Conservation (phyloP, 2,797 vertebrate genomes). For the Chelidonichthys spinosus region DNA sequence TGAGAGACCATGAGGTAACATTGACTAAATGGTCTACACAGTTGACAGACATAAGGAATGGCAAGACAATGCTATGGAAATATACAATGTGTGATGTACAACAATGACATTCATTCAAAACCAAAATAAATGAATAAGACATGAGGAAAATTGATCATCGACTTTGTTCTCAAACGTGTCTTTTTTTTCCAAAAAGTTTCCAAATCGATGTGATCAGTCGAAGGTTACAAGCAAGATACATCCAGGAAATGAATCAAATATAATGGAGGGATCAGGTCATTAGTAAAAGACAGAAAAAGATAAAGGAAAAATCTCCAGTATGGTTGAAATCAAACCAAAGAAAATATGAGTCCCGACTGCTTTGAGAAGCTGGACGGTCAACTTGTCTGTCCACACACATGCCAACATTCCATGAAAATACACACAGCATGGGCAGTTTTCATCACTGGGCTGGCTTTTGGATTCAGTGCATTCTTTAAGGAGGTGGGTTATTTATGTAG, state of each 20-base stretch:
- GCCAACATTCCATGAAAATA: constrained; percentile 73
- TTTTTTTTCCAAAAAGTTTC: constrained; percentile 45
- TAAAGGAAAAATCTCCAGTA: constrained; percentile 64
- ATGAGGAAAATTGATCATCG: constrained; percentile 50
- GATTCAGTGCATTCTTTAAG: constrained; percentile 78
- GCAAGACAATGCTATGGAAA: constrained; percentile 66
- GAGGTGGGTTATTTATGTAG: constrained; percentile 65
- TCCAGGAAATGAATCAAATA: constrained; percentile 75
- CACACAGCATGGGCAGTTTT: constrained; percentile 76
- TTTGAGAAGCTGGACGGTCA: constrained; percentile 69
- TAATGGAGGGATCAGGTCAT: constrained; percentile 70
- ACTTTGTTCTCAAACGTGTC: constrained; percentile 75
- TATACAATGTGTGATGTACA: constrained; percentile 73
- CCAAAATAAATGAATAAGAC: constrained; percentile 43
- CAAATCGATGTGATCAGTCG: constrained; percentile 68
- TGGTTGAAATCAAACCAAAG: constrained; percentile 75
- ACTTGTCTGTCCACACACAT: constrained; percentile 71
- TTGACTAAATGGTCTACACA: constrained; percentile 64
- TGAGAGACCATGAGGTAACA: constrained; percentile 66
- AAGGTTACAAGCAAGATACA: constrained; percentile 73
- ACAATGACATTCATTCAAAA: constrained; percentile 77
- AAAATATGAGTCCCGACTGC: constrained; percentile 75
- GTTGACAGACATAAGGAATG: constrained; percentile 75
- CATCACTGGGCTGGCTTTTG: constrained; percentile 76
- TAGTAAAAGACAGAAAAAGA: constrained; percentile 61